phyloP scores from a whole-genome alignment of 2,888 invertebrate genomes.

The Biston stratarius region DNA sequence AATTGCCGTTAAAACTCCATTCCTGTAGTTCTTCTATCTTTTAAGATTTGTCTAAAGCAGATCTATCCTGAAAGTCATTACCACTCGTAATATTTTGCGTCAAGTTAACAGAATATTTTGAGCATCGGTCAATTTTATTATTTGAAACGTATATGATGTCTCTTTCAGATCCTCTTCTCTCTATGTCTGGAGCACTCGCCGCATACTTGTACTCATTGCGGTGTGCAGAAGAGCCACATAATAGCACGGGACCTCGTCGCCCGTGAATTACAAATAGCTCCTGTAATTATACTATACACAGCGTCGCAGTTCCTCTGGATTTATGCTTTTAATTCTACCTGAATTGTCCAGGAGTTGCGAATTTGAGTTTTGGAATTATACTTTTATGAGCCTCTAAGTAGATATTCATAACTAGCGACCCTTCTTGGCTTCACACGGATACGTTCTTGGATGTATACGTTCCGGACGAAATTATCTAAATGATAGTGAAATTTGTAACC shows the following conservation, averaged over 20 bases:
- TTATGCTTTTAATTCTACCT: conserved; percentile 54
- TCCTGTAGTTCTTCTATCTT: too few species aligned
- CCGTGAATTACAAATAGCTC: conserved; percentile 69
- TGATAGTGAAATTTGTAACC: too few species aligned
- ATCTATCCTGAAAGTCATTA: too few species aligned
- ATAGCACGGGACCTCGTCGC: conserved; percentile 61
- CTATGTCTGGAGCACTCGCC: conserved; percentile 47
- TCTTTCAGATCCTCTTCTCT: conserved; percentile 46
- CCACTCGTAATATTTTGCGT: too few species aligned
- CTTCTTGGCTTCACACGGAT: too few species aligned
- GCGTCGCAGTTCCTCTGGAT: conserved; percentile 47
- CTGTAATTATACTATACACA: conserved; percentile 58
- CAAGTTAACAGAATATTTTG: too few species aligned
- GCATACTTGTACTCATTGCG: conserved; percentile 65
- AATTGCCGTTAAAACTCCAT: too few species aligned
- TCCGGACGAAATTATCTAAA: too few species aligned
- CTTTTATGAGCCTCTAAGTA: conserved; percentile 8
- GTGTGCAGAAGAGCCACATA: conserved; percentile 59
- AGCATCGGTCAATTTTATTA: too few species aligned
- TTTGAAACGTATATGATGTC: not conserved
- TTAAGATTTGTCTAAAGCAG: too few species aligned
- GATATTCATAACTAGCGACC: not conserved
- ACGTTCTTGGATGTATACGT: too few species aligned
- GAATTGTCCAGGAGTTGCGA: conserved; percentile 17
- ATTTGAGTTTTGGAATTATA: conserved; percentile 16